These are phyloP conservation scores for Odocoileus virginianus DNA, from an alignment of 2,113 vertebrate genomes.

Conservation along the genomic window DNA sequence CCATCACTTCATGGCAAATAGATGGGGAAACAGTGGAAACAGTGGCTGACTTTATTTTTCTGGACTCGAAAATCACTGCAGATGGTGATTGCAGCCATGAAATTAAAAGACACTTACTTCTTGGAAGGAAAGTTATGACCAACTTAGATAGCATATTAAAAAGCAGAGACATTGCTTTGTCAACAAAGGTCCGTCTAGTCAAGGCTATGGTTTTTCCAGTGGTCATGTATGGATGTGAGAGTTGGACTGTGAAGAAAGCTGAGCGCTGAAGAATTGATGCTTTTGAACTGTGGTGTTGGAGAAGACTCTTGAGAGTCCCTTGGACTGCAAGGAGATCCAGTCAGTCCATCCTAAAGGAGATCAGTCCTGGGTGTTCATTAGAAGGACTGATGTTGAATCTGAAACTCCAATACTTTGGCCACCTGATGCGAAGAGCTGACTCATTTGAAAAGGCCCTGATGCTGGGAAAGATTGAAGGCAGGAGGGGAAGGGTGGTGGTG, in stretches of 20 bases:
- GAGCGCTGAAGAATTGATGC: not conserved
- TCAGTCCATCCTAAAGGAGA: not conserved
- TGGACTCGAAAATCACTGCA: not conserved
- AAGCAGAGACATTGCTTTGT: not conserved
- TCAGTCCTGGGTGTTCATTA: not conserved
- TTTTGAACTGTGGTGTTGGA: not conserved
- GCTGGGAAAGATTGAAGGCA: not conserved
- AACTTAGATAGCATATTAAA: not conserved
- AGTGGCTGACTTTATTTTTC: not conserved
- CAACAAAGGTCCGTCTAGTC: rapidly evolving
- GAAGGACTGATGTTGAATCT: not conserved
- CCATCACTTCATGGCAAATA: not conserved
- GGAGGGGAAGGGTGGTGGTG: not conserved
- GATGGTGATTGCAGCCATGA: not conserved
- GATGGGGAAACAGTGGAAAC: not conserved
- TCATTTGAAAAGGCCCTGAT: not conserved
- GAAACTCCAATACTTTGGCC: not conserved
- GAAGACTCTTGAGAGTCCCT: not conserved
- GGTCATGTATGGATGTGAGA: not conserved
- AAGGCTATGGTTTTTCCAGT: not conserved
- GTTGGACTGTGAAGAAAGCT: not conserved
- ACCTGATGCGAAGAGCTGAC: not conserved
- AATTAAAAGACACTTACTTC: not conserved
- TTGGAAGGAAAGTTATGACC: not conserved
- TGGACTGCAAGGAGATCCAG: not conserved